phyloP scores from a whole-genome alignment of 2,113 vertebrate species.

The Serilophus lunatus region DNA sequence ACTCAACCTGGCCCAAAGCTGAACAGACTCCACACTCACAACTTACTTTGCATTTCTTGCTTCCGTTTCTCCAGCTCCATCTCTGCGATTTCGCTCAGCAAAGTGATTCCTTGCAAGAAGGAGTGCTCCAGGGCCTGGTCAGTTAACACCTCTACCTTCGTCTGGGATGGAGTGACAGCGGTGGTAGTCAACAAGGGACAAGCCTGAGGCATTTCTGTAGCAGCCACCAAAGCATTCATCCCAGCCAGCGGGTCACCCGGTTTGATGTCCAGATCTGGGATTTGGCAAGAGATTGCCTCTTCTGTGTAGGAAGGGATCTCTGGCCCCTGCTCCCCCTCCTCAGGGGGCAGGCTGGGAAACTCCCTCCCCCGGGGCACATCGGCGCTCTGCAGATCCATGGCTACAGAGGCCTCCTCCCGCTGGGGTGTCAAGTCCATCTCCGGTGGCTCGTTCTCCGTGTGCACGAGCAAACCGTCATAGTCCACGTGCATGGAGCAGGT shows the following conservation, averaged over 20 bases:
- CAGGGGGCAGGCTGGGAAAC: slow-evolving; percentile 32
- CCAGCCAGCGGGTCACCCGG: slow-evolving; percentile 90
- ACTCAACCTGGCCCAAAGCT: background rate
- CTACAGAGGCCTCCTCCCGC: slow-evolving; percentile 59
- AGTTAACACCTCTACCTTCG: slow-evolving; percentile 60
- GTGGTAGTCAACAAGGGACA: slow-evolving; percentile 64
- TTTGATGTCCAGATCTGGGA: slow-evolving; percentile 60
- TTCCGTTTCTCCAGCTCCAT: slow-evolving; percentile 84
- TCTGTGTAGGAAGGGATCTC: slow-evolving; percentile 49
- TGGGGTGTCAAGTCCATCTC: slow-evolving; percentile 64
- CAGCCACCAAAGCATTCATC: slow-evolving; percentile 87
- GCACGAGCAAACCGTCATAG: slow-evolving; percentile 20
- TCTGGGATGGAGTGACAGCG: background rate
- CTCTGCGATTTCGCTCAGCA: slow-evolving; percentile 92
- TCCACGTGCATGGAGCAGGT: slow-evolving; percentile 58
- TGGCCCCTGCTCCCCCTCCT: background rate
- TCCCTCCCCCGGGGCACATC: slow-evolving; percentile 23
- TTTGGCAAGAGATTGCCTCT: slow-evolving; percentile 42
- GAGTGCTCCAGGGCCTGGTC: slow-evolving; percentile 70
- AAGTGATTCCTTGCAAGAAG: slow-evolving; percentile 89
- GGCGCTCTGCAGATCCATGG: slow-evolving; percentile 34
- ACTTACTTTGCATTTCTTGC: slow-evolving; percentile 75
- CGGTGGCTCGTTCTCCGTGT: background rate
- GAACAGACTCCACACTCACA: background rate
- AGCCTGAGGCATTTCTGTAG: slow-evolving; percentile 87